These are phyloP conservation scores for Panagrolaimus sp. DNA, from an alignment of 1,140 invertebrate genomes.

Conservation along the genomic window DNA sequence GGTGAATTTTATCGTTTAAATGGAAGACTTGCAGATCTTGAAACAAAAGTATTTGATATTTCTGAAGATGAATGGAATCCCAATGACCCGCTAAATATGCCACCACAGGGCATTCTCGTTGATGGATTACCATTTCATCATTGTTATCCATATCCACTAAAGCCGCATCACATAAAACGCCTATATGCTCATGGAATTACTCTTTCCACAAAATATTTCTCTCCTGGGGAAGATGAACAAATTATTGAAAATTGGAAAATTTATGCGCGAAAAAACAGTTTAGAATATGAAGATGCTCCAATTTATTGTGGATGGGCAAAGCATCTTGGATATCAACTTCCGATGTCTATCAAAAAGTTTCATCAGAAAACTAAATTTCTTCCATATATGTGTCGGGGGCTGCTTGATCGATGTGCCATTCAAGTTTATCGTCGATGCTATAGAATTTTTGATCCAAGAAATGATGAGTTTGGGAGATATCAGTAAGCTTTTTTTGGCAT, in stretches of 20 bases:
- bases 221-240: neutral
- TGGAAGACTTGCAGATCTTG: conserved; percentile 1
- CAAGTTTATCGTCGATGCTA: conserved; percentile 10
- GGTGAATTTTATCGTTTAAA: conserved; percentile 1
- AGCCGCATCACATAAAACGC: neutral
- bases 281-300: neutral
- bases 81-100: conserved; percentile 13
- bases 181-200: conserved; percentile 1
- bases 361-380: neutral
- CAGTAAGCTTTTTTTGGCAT: neutral
- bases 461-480: neutral
- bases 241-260: conserved; percentile 23
- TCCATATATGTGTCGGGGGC: neutral
- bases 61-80: conserved; percentile 15
- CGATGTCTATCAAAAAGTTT: neutral
- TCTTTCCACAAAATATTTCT: neutral
- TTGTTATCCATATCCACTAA: neutral
- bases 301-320: neutral
- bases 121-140: conserved; percentile 2
- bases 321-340: neutral
- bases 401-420: neutral
- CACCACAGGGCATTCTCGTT: neutral
- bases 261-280: neutral
- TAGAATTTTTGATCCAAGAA: neutral
- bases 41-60: neutral